phyloP scores from a whole-genome alignment of 64 coral and sea anemone genomes.

The Montipora foliosa region DNA sequence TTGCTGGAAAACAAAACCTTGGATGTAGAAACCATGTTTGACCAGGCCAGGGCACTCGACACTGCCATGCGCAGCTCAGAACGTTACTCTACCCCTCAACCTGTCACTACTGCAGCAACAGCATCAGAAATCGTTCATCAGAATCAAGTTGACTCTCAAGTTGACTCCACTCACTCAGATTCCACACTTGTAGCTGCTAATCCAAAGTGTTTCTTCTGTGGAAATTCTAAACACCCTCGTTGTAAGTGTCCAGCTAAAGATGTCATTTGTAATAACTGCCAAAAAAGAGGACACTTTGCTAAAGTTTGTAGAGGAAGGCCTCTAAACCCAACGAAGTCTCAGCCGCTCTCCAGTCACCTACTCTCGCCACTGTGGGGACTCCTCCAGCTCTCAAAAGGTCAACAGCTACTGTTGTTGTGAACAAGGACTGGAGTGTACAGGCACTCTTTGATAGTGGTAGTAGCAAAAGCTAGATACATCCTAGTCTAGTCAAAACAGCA shows the following conservation, averaged over 20 bases:
- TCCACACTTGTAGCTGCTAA: background rate
- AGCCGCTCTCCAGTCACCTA: constrained; percentile 35
- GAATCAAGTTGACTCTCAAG: constrained; percentile 5
- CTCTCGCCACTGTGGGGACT: background rate
- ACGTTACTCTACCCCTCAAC: background rate
- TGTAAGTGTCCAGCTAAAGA: constrained; percentile 52
- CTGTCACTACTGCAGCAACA: constrained; percentile 25
- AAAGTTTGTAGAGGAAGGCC: constrained; percentile 64
- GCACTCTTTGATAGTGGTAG: no score
- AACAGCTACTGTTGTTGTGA: constrained; percentile 60
- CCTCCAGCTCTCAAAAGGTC: constrained; percentile 51
- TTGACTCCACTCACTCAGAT: background rate
- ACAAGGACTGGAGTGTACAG: constrained; percentile 49
- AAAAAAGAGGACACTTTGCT: constrained; percentile 57
- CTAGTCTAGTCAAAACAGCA: no score
- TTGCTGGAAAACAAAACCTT: constrained; percentile 68
- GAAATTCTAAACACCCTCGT: constrained; percentile 48
- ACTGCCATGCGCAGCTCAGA: constrained; percentile 14
- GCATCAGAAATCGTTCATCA: constrained; percentile 15
- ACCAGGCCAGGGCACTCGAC: constrained; percentile 43
- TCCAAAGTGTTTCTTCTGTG: constrained; percentile 61
- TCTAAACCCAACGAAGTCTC: constrained; percentile 5
- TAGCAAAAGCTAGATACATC: no score
- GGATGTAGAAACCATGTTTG: constrained; percentile 62
- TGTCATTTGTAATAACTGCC: constrained; percentile 51